Conservation (phyloP, 2,113 vertebrate genomes). For the Gobio gobio region DNA sequence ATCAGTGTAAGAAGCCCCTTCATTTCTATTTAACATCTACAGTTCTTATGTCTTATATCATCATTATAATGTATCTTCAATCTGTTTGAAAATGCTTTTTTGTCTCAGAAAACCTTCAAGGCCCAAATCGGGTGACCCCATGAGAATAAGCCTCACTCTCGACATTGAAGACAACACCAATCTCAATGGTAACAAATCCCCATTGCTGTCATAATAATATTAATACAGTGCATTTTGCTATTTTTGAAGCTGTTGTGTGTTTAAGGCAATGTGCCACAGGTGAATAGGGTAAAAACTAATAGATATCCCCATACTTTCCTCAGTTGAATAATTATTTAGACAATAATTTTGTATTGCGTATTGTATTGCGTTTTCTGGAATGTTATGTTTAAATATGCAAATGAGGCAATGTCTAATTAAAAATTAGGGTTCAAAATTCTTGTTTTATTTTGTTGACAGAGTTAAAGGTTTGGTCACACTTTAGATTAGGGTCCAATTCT, state of each 20-base stretch:
- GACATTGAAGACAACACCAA: slow-evolving; percentile 63
- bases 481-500: no score
- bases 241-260: background rate
- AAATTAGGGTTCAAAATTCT: no score
- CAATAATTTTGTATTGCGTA: no score
- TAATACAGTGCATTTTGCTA: background rate
- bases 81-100: slow-evolving; percentile 24
- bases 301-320: no score
- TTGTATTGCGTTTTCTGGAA: no score
- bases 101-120: slow-evolving; percentile 71
- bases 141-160: slow-evolving; percentile 73
- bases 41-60: background rate
- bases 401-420: no score
- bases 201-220: background rate
- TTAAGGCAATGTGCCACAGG: no score
- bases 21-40: background rate
- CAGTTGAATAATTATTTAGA: no score
- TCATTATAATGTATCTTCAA: background rate
- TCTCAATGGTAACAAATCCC: slow-evolving; percentile 66
- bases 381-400: no score
- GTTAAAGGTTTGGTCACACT: no score
- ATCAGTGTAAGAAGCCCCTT: slow-evolving; percentile 70
- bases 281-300: no score
- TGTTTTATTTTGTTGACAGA: no score
- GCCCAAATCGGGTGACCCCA: slow-evolving; percentile 66